A percentile compares a stretch with the other conserved stretches of the same genome.
Evolutionary conservation across 2,797 vertebrate genomes (phyloP).

Genomic region (Poeciliopsis gracilis): DNA sequence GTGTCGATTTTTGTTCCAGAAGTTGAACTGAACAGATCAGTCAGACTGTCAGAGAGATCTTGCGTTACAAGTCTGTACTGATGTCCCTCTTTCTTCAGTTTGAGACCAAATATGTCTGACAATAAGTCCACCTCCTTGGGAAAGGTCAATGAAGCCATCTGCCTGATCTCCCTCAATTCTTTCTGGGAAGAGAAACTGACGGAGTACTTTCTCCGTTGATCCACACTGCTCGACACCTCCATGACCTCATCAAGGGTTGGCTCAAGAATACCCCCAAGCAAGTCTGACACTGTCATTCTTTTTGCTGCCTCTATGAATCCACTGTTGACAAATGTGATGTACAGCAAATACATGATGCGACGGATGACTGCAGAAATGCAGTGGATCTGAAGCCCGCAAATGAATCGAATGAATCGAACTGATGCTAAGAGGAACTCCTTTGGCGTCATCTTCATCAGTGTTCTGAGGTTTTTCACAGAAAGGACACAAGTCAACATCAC

Average conservation of each 20-base stretch:
- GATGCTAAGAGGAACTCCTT: constrained; percentile 82
- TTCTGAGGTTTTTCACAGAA: constrained; percentile 86
- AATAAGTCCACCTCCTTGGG: constrained; percentile 84
- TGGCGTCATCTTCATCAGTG: constrained; percentile 87
- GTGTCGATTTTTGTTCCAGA: constrained; percentile 25
- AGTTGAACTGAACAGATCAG: constrained; percentile 80
- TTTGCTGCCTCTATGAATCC: constrained; percentile 92
- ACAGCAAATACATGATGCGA: constrained; percentile 83
- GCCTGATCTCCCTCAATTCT: constrained; percentile 73
- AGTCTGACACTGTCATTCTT: constrained; percentile 85
- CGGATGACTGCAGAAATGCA: constrained; percentile 73
- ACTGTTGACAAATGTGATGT: constrained; percentile 85
- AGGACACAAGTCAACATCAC: constrained; percentile 79
- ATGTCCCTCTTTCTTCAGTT: constrained; percentile 88
- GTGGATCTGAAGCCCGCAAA: constrained; percentile 74
- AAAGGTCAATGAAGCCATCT: constrained; percentile 75
- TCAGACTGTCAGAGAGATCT: constrained; percentile 85
- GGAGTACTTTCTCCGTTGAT: constrained; percentile 51
- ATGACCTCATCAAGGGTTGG: constrained; percentile 92
- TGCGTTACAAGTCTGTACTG: constrained; percentile 87
- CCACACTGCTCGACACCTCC: constrained; percentile 76
- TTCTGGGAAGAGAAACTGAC: constrained; percentile 73
- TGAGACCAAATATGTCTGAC: constrained; percentile 93
- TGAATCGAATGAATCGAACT: constrained; percentile 77
- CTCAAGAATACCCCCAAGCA: constrained; percentile 89